These are phyloP conservation scores for Saturnia pavonia DNA, from an alignment of 2,888 invertebrate species.

Conservation along the genomic window DNA sequence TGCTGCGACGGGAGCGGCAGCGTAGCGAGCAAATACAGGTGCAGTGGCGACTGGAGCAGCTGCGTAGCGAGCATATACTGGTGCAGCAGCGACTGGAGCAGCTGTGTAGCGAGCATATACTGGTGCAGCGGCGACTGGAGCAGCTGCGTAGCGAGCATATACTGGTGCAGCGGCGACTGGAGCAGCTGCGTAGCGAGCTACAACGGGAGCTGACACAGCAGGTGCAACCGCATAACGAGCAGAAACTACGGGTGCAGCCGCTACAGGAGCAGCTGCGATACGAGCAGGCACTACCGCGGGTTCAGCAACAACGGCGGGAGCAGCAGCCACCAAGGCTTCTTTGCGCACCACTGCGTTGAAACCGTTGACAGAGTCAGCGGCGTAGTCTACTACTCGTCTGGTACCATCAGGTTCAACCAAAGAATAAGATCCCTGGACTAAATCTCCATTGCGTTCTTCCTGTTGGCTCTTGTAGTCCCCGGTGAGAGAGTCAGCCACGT, in stretches of 20 bases:
- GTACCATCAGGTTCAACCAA: constrained; percentile 71
- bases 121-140: constrained; percentile 30
- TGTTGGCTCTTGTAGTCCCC: constrained; percentile 74
- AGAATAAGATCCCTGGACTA: constrained; percentile 75
- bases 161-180: constrained; percentile 28
- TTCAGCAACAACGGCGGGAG: constrained; percentile 56
- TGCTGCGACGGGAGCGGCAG: constrained; percentile 25
- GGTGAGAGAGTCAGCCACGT: constrained; percentile 70
- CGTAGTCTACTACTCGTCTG: constrained; percentile 66
- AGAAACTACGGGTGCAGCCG: constrained; percentile 42
- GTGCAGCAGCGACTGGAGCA: constrained; percentile 23
- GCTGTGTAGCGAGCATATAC: not conserved
- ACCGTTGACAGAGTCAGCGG: constrained; percentile 68
- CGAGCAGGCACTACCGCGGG: constrained; percentile 58
- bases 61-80: not conserved
- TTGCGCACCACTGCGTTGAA: constrained; percentile 73
- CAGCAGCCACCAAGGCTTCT: constrained; percentile 59
- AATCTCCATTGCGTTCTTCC: constrained; percentile 79
- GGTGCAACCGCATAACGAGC: constrained; percentile 47
- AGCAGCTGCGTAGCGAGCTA: constrained; percentile 33
- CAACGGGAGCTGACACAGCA: constrained; percentile 31
- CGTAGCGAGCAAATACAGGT: constrained; percentile 32
- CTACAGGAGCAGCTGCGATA: constrained; percentile 45
- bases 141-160: constrained; percentile 24
- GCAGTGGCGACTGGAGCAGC: constrained; percentile 12